Evolutionary conservation across 2,113 vertebrate species (phyloP).

Genomic region (Cynoglossus semilaevis): DNA sequence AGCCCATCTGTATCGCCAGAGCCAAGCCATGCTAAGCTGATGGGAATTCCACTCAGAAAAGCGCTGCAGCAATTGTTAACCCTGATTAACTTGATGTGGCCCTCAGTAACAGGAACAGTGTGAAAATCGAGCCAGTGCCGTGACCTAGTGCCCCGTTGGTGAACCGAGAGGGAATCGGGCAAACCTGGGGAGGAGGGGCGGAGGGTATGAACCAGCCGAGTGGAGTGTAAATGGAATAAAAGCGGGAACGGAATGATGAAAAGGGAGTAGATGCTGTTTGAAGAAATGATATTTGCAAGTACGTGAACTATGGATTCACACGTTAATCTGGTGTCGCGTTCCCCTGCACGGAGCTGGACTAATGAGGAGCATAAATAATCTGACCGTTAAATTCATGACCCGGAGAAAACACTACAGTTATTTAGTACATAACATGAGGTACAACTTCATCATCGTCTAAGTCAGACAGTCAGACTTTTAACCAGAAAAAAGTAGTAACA

Average conservation of each 20-base stretch:
- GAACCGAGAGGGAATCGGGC: constrained; percentile 64
- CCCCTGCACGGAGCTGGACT: too few relatives aligned
- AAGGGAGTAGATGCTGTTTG: constrained; percentile 12
- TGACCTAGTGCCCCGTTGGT: constrained; percentile 74
- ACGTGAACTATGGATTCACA: too few relatives aligned
- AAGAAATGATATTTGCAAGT: neutral
- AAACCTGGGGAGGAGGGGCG: constrained; percentile 46
- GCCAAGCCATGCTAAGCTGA: constrained; percentile 64
- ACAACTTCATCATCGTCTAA: too few relatives aligned
- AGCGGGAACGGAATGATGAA: neutral
- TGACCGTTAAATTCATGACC: too few relatives aligned
- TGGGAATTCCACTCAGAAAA: constrained; percentile 68
- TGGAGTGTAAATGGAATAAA: constrained; percentile 15
- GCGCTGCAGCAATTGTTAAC: constrained; percentile 72
- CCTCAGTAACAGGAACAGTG: constrained; percentile 69
- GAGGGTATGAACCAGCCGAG: constrained; percentile 7
- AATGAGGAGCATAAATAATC: too few relatives aligned
- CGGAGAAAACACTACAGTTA: too few relatives aligned
- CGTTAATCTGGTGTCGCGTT: too few relatives aligned
- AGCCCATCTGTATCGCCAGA: constrained; percentile 71
- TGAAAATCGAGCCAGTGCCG: constrained; percentile 71
- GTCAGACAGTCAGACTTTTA: too few relatives aligned
- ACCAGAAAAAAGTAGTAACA: too few relatives aligned
- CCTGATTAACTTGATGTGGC: constrained; percentile 80
- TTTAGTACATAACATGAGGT: too few relatives aligned